Evolutionary conservation across 2,113 vertebrate species (phyloP), one percentile per base, ranked within the genome.

Genomic region (Nesospiza acunhae): DNA sequence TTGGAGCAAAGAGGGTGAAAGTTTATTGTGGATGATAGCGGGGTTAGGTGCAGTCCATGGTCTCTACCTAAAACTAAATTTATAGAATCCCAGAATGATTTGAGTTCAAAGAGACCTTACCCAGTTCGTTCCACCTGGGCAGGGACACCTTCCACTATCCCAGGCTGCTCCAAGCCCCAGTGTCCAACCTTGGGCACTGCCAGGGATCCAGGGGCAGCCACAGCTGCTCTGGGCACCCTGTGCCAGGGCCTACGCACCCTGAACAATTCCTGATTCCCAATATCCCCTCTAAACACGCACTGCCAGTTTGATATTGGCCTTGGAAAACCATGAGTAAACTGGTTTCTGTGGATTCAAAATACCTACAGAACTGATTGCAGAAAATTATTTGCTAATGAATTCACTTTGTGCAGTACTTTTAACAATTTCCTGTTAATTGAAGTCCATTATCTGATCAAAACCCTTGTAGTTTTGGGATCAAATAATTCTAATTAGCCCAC

Each of bases 361-460:
- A 72, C 28, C 23, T 24, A 37, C 10, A 56, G 27, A 89, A 91
- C 59, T 47, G 10, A 76, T 35, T 60, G 53, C 21, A 59, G 47
- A 80, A 73, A 62, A 37, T 22, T 73, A 31, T 69, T 89, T 83
- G 30, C 22, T 79, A 60, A 77, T 81, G 42, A 75, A 84, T 81
- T 75, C 27, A 52, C 9, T 82, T 67, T 41, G 8, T 52, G 24
- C 22, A 56, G 27, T 26, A 75, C 21, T 95, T 92, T 33, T 67
- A 75, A 81, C 0, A 2, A 55, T 66, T 84, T 86, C 46, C 37
- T 84, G 7, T 74, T 84, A 81, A 84, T 50, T 91, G 20, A 63
- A 94, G 69, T 39, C 84, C 52, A 22, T 89, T 84, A 93, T 75
- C 64, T 82, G 47, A 84, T 89, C 16, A 82, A 86, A 91, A 82